A percentile compares a stretch with the other conserved stretches of the same genome.
phyloP scores from a whole-genome alignment of 1,140 invertebrate genomes.

The Hylaeus volcanicus region DNA sequence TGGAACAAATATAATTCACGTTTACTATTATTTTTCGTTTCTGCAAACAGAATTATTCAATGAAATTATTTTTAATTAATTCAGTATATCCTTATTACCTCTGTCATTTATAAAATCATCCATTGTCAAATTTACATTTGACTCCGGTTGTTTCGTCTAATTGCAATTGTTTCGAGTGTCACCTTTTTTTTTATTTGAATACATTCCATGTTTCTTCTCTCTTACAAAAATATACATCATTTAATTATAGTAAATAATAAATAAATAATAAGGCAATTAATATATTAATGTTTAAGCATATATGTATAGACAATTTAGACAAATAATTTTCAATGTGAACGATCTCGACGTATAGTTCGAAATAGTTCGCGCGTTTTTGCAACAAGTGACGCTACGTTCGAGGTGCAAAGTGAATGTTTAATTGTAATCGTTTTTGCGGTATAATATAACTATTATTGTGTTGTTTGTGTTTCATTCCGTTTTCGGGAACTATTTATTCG shows the following conservation, averaged over 20 bases:
- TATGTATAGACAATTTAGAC: too few relatives aligned
- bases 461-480: neutral
- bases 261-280: neutral
- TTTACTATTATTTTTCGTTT: conserved; percentile 19
- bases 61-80: neutral
- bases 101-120: conserved; percentile 8
- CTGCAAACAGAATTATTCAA: conserved; percentile 8
- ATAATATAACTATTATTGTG: neutral
- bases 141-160: neutral
- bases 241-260: neutral
- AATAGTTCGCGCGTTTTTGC: too few relatives aligned
- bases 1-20: conserved; percentile 46
- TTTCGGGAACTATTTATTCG: neutral
- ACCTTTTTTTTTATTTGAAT: neutral
- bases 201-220: neutral
- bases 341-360: too few relatives aligned
- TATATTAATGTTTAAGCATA: too few relatives aligned
- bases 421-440: neutral
- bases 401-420: too few relatives aligned
- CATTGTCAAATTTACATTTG: conserved; percentile 23
- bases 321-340: too few relatives aligned
- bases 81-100: conserved; percentile 3
- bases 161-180: conserved; percentile 27
- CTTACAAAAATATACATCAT: neutral
- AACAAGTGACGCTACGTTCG: neutral